phyloP scores from a whole-genome alignment of 2,113 vertebrate species.

The Chelonoidis abingdonii region DNA sequence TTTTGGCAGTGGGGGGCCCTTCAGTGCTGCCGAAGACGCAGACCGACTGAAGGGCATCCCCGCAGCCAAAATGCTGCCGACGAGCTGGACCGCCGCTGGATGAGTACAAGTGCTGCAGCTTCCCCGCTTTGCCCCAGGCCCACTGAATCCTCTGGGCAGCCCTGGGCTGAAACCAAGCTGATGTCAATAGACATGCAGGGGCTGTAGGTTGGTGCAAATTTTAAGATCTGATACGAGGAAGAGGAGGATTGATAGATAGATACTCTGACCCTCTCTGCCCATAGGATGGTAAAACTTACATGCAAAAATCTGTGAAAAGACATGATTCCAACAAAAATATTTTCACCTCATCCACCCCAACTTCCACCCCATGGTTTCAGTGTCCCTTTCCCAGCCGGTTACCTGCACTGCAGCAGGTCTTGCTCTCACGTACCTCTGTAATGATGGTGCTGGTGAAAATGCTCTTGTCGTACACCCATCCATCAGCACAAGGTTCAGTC shows the following conservation, averaged over 20 bases:
- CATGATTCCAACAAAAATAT: background rate
- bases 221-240: background rate
- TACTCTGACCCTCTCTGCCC: background rate
- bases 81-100: too few relatives aligned
- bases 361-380: rapidly evolving
- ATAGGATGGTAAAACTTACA: background rate
- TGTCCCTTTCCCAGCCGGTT: background rate
- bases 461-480: constrained; percentile 71
- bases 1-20: too few relatives aligned
- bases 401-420: background rate
- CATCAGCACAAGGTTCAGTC: constrained; percentile 63
- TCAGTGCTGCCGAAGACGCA: too few relatives aligned
- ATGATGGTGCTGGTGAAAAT: constrained; percentile 75
- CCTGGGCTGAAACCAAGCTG: background rate
- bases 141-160: too few relatives aligned
- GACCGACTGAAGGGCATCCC: too few relatives aligned
- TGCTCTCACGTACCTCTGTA: constrained; percentile 63
- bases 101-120: too few relatives aligned
- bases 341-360: background rate
- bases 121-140: too few relatives aligned
- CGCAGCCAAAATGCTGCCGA: too few relatives aligned
- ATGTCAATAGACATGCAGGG: background rate
- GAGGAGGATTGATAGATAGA: background rate
- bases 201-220: background rate
- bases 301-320: background rate